Evolutionary conservation across 2,113 vertebrate genomes (phyloP).

Genomic region (Dendropsophus ebraccatus): DNA sequence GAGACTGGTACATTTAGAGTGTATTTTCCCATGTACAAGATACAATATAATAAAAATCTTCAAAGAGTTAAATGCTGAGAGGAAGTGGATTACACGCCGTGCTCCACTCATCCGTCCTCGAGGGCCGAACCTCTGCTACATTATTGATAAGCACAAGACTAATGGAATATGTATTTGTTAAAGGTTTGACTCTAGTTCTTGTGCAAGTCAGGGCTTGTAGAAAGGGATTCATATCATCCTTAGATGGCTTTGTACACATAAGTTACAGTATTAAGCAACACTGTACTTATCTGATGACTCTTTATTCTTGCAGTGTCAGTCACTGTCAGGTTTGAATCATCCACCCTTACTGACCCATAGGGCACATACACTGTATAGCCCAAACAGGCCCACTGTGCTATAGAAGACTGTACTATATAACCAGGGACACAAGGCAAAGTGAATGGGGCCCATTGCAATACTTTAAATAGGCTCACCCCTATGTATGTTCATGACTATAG

Average conservation of each 20-base stretch:
- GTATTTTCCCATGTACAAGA: too few species aligned
- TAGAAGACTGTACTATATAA: not conserved
- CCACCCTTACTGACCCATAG: not conserved
- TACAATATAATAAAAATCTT: not conserved
- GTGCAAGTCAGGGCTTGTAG: slow-evolving; percentile 12
- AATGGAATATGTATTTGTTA: not conserved
- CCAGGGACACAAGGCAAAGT: too few species aligned
- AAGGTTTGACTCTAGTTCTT: not conserved
- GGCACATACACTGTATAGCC: not conserved
- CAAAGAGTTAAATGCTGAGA: not conserved
- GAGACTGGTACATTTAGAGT: not conserved
- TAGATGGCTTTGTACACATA: not conserved
- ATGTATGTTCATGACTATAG: too few species aligned
- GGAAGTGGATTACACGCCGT: not conserved
- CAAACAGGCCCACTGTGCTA: not conserved
- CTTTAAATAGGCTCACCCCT: too few species aligned
- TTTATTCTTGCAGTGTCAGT: not conserved
- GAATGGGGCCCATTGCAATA: too few species aligned
- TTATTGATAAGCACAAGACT: not conserved
- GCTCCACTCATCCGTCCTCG: not conserved
- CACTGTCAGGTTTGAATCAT: too few species aligned
- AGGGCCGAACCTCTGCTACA: too few species aligned
- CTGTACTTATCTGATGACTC: not conserved
- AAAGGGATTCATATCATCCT: not conserved
- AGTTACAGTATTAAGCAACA: not conserved